phyloP scores from a whole-genome alignment of 2,113 vertebrate species.

The Monopterus albus region DNA sequence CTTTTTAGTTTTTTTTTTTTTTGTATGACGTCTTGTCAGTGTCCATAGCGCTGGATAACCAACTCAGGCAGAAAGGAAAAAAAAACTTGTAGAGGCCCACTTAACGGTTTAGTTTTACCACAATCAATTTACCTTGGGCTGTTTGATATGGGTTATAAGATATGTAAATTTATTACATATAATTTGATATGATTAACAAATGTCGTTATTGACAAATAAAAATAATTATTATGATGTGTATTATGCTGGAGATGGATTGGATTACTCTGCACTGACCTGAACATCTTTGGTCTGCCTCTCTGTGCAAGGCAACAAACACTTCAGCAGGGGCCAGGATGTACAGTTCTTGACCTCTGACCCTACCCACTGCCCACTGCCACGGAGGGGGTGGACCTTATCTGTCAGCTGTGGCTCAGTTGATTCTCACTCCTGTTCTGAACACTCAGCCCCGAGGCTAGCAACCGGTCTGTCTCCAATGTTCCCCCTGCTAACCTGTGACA shows the following conservation, averaged over 20 bases:
- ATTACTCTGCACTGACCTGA: conserved; percentile 66
- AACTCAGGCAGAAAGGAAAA: conserved; percentile 85
- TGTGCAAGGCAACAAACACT: conserved; percentile 58
- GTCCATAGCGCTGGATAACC: conserved; percentile 83
- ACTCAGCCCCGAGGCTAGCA: conserved; percentile 53
- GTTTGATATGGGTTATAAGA: conserved; percentile 79
- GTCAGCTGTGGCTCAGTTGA: conserved; percentile 50
- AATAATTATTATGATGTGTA: conserved; percentile 78
- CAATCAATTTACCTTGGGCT: conserved; percentile 77
- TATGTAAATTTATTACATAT: conserved; percentile 77
- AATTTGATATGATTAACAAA: conserved; percentile 79
- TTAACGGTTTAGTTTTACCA: conserved; percentile 72
- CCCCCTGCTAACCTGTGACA: conserved; percentile 56
- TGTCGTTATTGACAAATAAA: conserved; percentile 71
- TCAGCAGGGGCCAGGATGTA: conserved; percentile 52
- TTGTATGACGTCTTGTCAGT: conserved; percentile 80
- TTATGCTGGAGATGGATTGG: conserved; percentile 75
- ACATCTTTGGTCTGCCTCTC: conserved; percentile 57
- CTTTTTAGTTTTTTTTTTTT: conserved; percentile 66
- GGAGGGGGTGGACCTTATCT: conserved; percentile 57
- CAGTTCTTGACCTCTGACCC: conserved; percentile 61
- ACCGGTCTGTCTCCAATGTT: conserved; percentile 55
- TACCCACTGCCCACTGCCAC: conserved; percentile 66
- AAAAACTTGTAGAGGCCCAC: conserved; percentile 72
- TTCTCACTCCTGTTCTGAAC: conserved; percentile 57